These are phyloP conservation scores for Crocallis elinguaria DNA, from an alignment of 2,888 invertebrate species.

Conservation along the genomic window DNA sequence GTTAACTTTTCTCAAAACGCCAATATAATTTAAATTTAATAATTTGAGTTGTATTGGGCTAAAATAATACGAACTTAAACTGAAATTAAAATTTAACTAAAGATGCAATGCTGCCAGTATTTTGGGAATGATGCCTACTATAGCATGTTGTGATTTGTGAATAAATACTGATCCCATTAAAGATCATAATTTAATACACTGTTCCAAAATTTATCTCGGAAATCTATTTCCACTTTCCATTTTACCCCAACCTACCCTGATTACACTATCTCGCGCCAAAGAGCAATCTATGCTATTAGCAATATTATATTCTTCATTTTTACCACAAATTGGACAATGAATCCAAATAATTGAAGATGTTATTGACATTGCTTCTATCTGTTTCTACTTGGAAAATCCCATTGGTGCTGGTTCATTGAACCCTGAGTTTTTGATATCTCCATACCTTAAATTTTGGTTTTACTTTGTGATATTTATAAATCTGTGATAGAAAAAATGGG, in stretches of 20 bases:
- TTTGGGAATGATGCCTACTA: too few species aligned
- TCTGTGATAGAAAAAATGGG: constrained; percentile 7
- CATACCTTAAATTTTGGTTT: background rate
- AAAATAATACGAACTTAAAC: too few species aligned
- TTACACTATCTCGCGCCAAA: constrained; percentile 5
- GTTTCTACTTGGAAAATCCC: background rate
- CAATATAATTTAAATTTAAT: too few species aligned
- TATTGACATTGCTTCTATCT: background rate
- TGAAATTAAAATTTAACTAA: too few species aligned
- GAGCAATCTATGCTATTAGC: background rate
- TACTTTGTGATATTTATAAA: background rate
- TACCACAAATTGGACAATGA: background rate
- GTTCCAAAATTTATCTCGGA: too few species aligned
- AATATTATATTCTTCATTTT: background rate
- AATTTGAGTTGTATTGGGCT: too few species aligned
- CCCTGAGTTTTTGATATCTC: background rate
- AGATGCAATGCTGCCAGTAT: too few species aligned
- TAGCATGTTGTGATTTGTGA: too few species aligned
- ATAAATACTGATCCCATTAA: too few species aligned
- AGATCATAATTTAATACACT: too few species aligned
- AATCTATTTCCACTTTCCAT: background rate
- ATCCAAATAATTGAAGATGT: constrained; percentile 1
- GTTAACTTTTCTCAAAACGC: too few species aligned
- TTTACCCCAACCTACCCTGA: constrained; percentile 3
- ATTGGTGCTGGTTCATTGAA: background rate